phyloP scores from a whole-genome alignment of 2,797 vertebrate genomes.

The Geotrypetes seraphini region DNA sequence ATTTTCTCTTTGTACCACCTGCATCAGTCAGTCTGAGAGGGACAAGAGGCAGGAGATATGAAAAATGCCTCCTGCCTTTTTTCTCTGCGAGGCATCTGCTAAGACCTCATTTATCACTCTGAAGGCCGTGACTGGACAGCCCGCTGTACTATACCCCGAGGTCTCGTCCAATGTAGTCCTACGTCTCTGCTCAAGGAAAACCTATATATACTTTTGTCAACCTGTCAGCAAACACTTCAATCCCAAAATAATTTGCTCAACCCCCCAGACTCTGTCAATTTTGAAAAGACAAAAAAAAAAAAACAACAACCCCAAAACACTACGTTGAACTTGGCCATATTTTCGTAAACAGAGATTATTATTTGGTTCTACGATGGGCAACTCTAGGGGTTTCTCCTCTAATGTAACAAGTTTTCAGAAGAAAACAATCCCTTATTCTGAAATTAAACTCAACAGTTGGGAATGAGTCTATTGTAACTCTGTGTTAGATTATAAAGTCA shows the following conservation, averaged over 20 bases:
- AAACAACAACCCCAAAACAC: no score
- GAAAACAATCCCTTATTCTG: no score
- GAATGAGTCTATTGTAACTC: no score
- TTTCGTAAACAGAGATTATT: conserved; percentile 7
- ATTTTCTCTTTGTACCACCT: conserved; percentile 33
- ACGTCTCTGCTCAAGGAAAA: conserved; percentile 33
- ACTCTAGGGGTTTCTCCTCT: background rate
- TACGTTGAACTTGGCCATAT: no score
- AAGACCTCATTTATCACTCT: conserved; percentile 56
- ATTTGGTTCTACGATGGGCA: background rate
- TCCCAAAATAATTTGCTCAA: conserved; percentile 36
- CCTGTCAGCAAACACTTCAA: conserved; percentile 52
- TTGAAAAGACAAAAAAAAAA: no score
- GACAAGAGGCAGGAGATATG: conserved; percentile 23
- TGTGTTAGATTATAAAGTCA: no score
- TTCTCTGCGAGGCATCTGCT: conserved; percentile 50
- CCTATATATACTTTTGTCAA: conserved; percentile 47
- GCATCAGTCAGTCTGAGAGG: conserved; percentile 18
- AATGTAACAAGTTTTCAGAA: no score
- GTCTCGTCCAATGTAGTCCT: conserved; percentile 26
- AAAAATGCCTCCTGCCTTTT: conserved; percentile 29
- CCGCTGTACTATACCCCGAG: conserved; percentile 36
- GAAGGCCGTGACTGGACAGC: conserved; percentile 39
- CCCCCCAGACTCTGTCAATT: no score
- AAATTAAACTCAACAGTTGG: no score